phyloP scores from a whole-genome alignment of 2,888 invertebrate genomes.

The Ormyrus nitidulus region DNA sequence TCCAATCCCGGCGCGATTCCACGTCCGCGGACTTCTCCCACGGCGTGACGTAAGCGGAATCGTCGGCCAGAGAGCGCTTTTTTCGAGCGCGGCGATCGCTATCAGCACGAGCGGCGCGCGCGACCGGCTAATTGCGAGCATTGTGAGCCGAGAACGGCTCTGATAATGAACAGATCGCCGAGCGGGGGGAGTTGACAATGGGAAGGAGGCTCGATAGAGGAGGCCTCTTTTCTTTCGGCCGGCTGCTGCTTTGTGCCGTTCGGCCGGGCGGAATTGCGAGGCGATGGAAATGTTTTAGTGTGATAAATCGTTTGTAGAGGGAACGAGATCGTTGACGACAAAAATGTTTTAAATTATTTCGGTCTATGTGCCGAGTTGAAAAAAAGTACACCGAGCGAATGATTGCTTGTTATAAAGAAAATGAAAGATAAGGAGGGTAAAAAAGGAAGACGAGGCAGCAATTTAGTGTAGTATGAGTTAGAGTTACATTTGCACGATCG shows the following conservation, averaged over 20 bases:
- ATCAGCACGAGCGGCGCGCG: constrained; percentile 28
- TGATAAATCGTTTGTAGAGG: constrained; percentile 1
- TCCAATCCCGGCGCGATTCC: too few relatives aligned
- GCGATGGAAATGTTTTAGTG: too few relatives aligned
- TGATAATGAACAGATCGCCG: background rate
- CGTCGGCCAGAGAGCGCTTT: background rate
- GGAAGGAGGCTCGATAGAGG: background rate
- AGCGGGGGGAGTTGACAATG: constrained; percentile 19
- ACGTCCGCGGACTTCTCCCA: too few relatives aligned
- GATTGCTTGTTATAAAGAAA: too few relatives aligned
- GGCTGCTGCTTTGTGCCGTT: too few relatives aligned
- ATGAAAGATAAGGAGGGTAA: background rate
- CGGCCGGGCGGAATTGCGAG: too few relatives aligned
- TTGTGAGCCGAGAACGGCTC: constrained; percentile 54
- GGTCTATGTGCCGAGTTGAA: background rate
- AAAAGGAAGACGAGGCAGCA: background rate
- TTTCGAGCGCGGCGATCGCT: background rate
- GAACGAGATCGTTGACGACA: background rate
- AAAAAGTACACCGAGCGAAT: background rate
- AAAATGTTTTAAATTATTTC: too few relatives aligned
- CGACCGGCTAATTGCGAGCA: constrained; percentile 63
- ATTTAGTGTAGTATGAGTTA: background rate
- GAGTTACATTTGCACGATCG: constrained; percentile 19
- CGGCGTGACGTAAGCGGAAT: too few relatives aligned
- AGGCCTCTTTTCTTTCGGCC: too few relatives aligned